Conservation (phyloP, 2,113 vertebrate genomes). For the Charina bottae region DNA sequence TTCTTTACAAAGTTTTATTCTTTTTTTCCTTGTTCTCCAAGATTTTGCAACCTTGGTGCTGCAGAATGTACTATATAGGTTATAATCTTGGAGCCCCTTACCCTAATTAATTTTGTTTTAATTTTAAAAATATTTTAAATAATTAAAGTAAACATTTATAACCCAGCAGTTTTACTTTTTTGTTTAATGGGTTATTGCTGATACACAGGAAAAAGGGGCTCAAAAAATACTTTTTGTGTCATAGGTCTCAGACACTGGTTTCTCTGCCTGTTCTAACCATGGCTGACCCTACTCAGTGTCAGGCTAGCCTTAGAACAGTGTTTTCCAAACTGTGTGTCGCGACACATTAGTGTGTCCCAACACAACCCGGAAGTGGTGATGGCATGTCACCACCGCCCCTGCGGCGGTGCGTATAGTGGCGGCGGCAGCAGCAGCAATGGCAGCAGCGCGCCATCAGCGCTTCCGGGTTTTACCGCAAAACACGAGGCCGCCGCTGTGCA, state of each 20-base stretch:
- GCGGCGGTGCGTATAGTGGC: too few relatives aligned
- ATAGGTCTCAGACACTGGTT: background rate
- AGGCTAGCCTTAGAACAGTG: background rate
- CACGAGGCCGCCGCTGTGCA: too few relatives aligned
- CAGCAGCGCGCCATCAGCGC: too few relatives aligned
- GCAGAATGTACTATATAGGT: background rate
- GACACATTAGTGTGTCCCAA: too few relatives aligned
- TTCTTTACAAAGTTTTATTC: background rate
- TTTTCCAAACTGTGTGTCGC: too few relatives aligned
- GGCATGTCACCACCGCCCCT: too few relatives aligned
- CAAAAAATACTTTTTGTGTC: background rate
- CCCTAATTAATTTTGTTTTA: background rate
- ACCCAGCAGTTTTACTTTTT: background rate
- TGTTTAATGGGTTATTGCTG: background rate
- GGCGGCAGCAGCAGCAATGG: too few relatives aligned
- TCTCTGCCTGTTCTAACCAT: background rate
- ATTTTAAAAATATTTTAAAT: background rate
- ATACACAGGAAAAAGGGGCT: background rate
- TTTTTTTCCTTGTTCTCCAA: background rate
- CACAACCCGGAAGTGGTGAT: too few relatives aligned
- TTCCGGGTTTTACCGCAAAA: too few relatives aligned
- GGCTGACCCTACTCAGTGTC: background rate
- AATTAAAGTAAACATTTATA: background rate
- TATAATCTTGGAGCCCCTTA: background rate
- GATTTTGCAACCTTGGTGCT: background rate